Conservation (phyloP, 2,113 vertebrate genomes). For the Campylorhamphus procurvoides region DNA sequence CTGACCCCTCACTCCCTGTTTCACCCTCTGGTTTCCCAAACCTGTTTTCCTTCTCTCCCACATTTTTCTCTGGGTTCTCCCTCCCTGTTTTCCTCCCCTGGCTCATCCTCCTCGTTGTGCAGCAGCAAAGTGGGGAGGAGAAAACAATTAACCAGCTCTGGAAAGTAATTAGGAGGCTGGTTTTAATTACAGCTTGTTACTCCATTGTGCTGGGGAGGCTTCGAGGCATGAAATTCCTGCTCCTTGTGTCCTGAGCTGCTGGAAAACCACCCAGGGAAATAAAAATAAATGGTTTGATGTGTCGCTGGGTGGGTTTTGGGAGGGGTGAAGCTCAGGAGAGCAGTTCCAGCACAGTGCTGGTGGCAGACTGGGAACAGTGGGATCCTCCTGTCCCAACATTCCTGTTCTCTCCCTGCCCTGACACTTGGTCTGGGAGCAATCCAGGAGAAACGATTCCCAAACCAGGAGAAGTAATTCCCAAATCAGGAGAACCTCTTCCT, state of each 20-base stretch:
- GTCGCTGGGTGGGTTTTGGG: background rate
- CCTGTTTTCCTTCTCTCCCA: background rate
- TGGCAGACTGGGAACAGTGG: background rate
- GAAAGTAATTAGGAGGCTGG: background rate
- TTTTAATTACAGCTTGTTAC: background rate
- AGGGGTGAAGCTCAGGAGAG: background rate
- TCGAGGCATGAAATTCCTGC: background rate
- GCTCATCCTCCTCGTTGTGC: background rate
- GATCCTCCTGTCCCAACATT: too few species aligned
- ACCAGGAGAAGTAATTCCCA: background rate
- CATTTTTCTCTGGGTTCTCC: background rate
- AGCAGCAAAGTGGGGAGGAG: background rate
- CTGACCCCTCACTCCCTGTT: accelerated
- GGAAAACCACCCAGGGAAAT: background rate
- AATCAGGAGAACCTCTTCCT: background rate
- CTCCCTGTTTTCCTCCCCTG: background rate
- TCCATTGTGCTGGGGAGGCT: background rate
- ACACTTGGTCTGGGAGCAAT: too few species aligned
- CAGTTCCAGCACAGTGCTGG: background rate
- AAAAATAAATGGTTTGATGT: accelerated
- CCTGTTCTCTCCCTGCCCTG: background rate
- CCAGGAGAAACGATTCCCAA: background rate
- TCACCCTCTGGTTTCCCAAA: background rate
- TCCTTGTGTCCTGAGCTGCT: background rate
- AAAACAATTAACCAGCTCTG: background rate